These are phyloP conservation scores for Pogonomyrmex barbatus DNA, from an alignment of 1,140 invertebrate genomes.

Conservation along the genomic window DNA sequence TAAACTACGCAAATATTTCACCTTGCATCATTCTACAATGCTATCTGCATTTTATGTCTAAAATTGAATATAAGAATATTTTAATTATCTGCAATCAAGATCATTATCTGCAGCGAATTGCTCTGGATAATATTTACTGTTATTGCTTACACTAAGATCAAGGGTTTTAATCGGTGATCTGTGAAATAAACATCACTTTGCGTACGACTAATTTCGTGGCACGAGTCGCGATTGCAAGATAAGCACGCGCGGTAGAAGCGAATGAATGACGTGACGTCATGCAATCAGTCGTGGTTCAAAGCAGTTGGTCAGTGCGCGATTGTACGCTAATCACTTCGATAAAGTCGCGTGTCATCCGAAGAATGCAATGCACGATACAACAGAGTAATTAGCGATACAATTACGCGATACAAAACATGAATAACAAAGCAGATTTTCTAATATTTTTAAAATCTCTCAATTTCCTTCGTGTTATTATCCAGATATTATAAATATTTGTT, in stretches of 20 bases:
- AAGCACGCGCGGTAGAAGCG: constrained; percentile 27
- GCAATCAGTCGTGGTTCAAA: constrained; percentile 65
- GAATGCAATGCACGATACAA: constrained; percentile 20
- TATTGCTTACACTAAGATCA: background rate
- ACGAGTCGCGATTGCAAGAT: constrained; percentile 19
- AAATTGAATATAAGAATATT: background rate
- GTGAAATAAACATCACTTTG: background rate
- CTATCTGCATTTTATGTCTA: background rate
- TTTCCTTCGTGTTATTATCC: background rate
- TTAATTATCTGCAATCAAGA: background rate
- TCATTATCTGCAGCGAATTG: background rate
- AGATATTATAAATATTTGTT: background rate
- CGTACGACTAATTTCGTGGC: background rate
- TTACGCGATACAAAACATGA: background rate
- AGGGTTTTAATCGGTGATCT: background rate
- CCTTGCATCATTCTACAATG: background rate
- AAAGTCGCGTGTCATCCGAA: constrained; percentile 58
- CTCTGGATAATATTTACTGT: background rate
- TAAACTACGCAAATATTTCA: background rate
- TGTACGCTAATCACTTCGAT: constrained; percentile 65
- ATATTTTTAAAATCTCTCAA: background rate
- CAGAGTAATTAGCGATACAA: constrained; percentile 28
- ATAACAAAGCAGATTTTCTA: background rate
- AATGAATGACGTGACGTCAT: constrained; percentile 75
- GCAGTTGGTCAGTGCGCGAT: constrained; percentile 65